phyloP scores from a whole-genome alignment of 1,140 invertebrate species.

The Vollenhovia emeryi region DNA sequence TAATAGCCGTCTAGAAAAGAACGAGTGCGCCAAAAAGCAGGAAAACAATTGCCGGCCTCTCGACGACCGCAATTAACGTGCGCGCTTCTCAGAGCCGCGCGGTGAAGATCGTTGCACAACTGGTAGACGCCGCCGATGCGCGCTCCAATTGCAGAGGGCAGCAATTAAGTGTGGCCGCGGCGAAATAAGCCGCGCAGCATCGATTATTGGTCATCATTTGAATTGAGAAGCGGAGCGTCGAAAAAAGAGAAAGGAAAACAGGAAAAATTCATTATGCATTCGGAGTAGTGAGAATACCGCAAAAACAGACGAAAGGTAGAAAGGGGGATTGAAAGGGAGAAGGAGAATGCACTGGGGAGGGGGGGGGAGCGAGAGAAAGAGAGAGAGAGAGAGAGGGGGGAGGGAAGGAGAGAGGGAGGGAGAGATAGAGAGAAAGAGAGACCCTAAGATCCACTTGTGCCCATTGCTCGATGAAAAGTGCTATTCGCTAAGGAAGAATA shows the following conservation, averaged over 20 bases:
- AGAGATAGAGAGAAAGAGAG: slow-evolving; percentile 3
- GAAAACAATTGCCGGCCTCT: slow-evolving; percentile 34
- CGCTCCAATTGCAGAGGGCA: background rate
- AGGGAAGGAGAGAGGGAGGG: background rate
- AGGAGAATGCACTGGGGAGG: background rate
- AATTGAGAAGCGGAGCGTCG: slow-evolving; percentile 3
- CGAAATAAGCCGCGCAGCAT: slow-evolving; percentile 35
- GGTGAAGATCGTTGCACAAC: background rate
- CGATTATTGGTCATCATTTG: slow-evolving; percentile 56
- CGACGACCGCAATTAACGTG: slow-evolving; percentile 49
- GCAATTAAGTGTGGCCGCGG: slow-evolving; percentile 39
- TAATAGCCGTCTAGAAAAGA: slow-evolving; percentile 10
- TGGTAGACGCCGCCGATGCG: background rate
- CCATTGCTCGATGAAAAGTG: slow-evolving; percentile 51
- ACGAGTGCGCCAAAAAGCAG: slow-evolving; percentile 4
- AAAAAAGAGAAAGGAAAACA: background rate
- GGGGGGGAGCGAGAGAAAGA: background rate
- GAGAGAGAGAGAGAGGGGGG: background rate
- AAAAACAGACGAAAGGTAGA: background rate
- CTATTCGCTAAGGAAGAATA: slow-evolving; percentile 46
- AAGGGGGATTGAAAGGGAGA: background rate
- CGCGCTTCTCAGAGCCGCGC: background rate
- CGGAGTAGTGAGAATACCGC: slow-evolving; percentile 31
- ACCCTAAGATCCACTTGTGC: slow-evolving; percentile 51
- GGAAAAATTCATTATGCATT: slow-evolving; percentile 67